Evolutionary conservation across 2,113 vertebrate genomes (phyloP).

Genomic region (Corythornis cristatus): DNA sequence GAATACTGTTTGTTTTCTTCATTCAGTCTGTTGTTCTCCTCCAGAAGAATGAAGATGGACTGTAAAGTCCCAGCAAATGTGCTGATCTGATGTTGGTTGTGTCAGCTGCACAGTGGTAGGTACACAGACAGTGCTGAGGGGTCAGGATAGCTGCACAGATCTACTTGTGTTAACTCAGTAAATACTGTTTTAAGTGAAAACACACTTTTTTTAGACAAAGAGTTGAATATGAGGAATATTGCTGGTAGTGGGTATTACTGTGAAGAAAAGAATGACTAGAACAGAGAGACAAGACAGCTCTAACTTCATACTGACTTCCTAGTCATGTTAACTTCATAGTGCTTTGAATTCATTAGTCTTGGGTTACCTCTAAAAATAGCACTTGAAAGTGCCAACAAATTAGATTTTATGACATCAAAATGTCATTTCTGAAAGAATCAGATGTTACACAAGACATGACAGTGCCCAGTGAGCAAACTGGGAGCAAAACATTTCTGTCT

Average conservation of each 20-base stretch:
- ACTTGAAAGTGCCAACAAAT: not conserved
- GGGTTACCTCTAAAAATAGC: slow-evolving; percentile 17
- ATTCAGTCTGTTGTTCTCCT: not conserved
- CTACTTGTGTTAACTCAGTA: not conserved
- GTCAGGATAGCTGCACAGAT: not conserved
- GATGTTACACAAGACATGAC: not conserved
- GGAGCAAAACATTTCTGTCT: not conserved
- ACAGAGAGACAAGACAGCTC: not conserved
- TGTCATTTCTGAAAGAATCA: slow-evolving; percentile 31
- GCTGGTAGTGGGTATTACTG: not conserved
- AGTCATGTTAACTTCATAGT: not conserved
- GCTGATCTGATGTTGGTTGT: not conserved
- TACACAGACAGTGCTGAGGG: not conserved
- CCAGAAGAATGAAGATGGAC: not conserved
- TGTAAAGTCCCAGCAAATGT: not conserved
- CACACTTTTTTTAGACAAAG: not conserved
- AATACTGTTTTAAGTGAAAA: not conserved
- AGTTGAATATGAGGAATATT: not conserved
- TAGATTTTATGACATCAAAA: slow-evolving; percentile 38
- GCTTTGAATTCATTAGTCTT: not conserved
- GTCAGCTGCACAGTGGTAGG: not conserved
- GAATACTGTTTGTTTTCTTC: not conserved
- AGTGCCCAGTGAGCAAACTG: not conserved
- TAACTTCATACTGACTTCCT: not conserved
- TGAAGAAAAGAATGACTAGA: not conserved